Evolutionary conservation across 1,140 invertebrate species (phyloP).

Genomic region (Phocides pigmalion): DNA sequence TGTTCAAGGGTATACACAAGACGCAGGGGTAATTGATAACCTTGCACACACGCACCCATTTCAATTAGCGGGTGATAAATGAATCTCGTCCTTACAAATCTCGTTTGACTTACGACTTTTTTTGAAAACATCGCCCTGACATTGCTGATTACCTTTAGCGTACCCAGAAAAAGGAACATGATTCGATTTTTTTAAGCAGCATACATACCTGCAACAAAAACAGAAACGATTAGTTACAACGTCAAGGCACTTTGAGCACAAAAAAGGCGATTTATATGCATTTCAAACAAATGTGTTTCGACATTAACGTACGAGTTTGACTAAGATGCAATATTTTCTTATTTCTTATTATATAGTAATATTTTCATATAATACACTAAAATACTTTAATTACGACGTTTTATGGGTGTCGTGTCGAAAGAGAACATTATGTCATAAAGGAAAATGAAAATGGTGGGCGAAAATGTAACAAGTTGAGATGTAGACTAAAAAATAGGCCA

Average conservation of each 20-base stretch:
- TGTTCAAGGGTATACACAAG: neutral
- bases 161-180: conserved; percentile 9
- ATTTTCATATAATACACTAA: too few relatives aligned
- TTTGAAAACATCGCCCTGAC: conserved; percentile 5
- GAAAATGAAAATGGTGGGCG: too few relatives aligned
- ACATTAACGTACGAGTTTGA: neutral
- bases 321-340: neutral
- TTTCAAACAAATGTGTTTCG: conserved; percentile 24
- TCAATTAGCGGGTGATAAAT: conserved; percentile 31
- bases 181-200: conserved; percentile 12
- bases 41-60: conserved; percentile 17
- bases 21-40: conserved; percentile 23
- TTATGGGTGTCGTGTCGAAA: too few relatives aligned
- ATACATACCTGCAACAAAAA: conserved; percentile 33
- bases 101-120: conserved; percentile 28
- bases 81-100: conserved; percentile 17
- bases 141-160: conserved; percentile 23
- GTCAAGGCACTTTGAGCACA: conserved; percentile 21
- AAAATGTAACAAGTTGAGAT: too few relatives aligned
- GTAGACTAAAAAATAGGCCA: too few relatives aligned
- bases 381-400: too few relatives aligned
- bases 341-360: too few relatives aligned
- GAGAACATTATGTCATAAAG: too few relatives aligned
- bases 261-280: conserved; percentile 17
- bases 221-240: conserved; percentile 30